Evolutionary conservation across 1,140 invertebrate genomes (phyloP).

Genomic region (Hylyphantes graminicola): DNA sequence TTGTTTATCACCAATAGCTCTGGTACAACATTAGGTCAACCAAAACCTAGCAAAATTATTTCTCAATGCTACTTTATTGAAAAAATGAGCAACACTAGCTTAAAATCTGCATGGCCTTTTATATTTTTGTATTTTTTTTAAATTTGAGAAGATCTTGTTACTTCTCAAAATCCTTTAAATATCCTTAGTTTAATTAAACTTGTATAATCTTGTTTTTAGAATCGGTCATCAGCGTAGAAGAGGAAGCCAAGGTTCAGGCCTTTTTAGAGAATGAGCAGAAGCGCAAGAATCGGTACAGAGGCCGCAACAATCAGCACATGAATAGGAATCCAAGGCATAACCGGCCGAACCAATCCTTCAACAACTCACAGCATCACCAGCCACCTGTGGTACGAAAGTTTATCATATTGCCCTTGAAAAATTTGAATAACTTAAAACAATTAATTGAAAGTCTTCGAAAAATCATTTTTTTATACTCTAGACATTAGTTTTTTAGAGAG

Average conservation of each 20-base stretch:
- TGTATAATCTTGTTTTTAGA: conserved; percentile 8
- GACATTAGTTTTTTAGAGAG: too few species aligned
- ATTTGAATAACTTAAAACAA: too few species aligned
- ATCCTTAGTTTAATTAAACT: not conserved
- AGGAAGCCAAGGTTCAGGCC: conserved; percentile 50
- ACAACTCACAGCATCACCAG: conserved; percentile 20
- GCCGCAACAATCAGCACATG: not conserved
- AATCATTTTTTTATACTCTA: too few species aligned
- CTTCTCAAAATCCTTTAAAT: not conserved
- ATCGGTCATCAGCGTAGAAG: conserved; percentile 42
- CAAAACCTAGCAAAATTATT: not conserved
- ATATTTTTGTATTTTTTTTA: not conserved
- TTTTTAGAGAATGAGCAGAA: conserved; percentile 46
- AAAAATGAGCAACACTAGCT: not conserved
- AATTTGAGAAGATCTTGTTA: not conserved
- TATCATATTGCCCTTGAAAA: not conserved
- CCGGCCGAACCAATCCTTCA: conserved; percentile 1
- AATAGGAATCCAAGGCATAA: not conserved
- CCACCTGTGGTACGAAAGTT: not conserved
- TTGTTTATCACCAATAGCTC: too few species aligned
- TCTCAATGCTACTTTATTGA: not conserved
- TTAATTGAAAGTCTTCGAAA: too few species aligned
- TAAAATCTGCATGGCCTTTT: not conserved
- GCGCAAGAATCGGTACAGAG: conserved; percentile 46
- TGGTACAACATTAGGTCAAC: too few species aligned